Evolutionary conservation across 2,888 invertebrate species (phyloP), one percentile per base, ranked within the genome.

Genomic region (Macrophya annulata): DNA sequence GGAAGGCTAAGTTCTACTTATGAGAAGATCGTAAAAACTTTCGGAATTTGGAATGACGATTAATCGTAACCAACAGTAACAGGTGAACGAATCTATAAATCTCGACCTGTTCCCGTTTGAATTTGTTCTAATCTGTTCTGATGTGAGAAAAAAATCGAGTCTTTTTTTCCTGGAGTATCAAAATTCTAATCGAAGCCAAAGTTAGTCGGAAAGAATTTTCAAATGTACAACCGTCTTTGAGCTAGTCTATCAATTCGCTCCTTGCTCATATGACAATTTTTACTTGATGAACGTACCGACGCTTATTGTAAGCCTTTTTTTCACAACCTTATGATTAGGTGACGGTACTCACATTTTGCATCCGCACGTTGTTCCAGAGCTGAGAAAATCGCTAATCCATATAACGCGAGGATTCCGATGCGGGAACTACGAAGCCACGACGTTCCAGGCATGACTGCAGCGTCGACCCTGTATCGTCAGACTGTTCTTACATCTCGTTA

Each of bases 371-470:
- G 81, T 59, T 62, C 62, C 21, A 83, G 10, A 4, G 83, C 5
- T 31, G 31, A 25, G 68, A 83, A 51, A 48, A 68, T 83, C 10
- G 68, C 31, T 65, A 83, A 65, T 65, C 83, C 83, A 45, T 10
- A 83, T 6, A 71, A 21, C 51, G 62, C 48, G n/a, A 83, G 83
- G 31, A 68, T 68, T 10, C 17, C 31, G 45, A 68, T 68, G 31
- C 68, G 65, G 21, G 37, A n/a, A 51, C 45, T 71, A 8, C 65
- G 17, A n/a, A 31, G 37, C 68, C 68, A 37, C 25, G 55, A 48
- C 45, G 31, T 71, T 71, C 48, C 51, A 17, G 68, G 65, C 83
- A 83, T 83, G 83, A 83, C 83, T 83, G 83, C 68, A 83, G 68
- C 83, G 48, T 68, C 68, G 83, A 62, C 83, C 71, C n/a, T 68